phyloP scores from a whole-genome alignment of 2,888 invertebrate genomes.

The Galeruca laticollis region DNA sequence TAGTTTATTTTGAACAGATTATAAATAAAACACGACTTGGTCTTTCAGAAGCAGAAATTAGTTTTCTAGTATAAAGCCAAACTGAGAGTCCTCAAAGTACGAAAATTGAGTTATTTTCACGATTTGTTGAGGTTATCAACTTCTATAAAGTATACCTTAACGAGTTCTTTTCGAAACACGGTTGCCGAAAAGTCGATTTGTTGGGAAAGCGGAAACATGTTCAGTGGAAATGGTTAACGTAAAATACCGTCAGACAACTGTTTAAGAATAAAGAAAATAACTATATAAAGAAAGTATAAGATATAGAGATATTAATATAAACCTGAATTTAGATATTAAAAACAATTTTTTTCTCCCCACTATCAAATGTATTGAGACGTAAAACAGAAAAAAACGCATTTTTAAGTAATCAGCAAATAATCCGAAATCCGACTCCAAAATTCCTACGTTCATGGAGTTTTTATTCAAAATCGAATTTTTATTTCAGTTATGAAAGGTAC shows the following conservation, averaged over 20 bases:
- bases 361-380: no score
- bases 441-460: no score
- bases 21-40: neutral
- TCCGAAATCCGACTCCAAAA: no score
- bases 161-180: neutral
- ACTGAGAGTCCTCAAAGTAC: neutral
- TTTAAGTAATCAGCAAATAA: no score
- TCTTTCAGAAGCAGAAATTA: neutral
- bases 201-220: neutral
- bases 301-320: no score
- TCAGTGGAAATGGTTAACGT: neutral
- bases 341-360: no score
- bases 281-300: no score
- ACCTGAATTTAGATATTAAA: no score
- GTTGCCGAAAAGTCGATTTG: neutral
- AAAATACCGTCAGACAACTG: neutral
- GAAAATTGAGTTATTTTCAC: neutral
- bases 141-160: neutral
- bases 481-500: no score
- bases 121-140: neutral
- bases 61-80: neutral
- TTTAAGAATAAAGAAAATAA: neutral
- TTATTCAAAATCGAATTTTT: no score
- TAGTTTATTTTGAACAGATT: neutral
- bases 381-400: no score